These are phyloP conservation scores for Flexamia atlantica DNA, from an alignment of 2,888 invertebrate species.

Conservation along the genomic window DNA sequence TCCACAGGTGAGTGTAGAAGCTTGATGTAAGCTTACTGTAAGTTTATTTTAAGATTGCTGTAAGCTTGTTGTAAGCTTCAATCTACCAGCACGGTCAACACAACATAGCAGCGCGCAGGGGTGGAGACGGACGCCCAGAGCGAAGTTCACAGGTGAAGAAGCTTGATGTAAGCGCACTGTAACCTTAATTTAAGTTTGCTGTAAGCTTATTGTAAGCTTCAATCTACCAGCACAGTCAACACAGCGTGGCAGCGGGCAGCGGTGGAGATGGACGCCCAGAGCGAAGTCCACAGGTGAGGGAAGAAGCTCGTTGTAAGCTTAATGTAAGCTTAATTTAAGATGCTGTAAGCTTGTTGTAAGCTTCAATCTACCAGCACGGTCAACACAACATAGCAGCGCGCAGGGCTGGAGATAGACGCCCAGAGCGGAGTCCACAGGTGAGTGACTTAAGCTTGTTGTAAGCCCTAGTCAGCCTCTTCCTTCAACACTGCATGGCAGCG, in stretches of 20 bases:
- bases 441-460: no score
- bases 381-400: conserved; percentile 94
- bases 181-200: no score
- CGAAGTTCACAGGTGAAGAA: conserved; percentile 90
- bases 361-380: conserved; percentile 80
- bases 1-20: conserved; percentile 87
- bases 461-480: conserved; percentile 77
- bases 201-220: no score
- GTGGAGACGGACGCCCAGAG: conserved; percentile 95
- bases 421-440: conserved; percentile 93
- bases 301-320: no score
- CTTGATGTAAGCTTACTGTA: no score
- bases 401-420: conserved; percentile 94
- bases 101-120: conserved; percentile 95
- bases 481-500: conserved; percentile 95
- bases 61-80: no score
- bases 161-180: no score
- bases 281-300: conserved; percentile 89
- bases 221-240: conserved; percentile 81
- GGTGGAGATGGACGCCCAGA: conserved; percentile 94
- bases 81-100: conserved; percentile 82
- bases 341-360: no score
- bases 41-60: no score
- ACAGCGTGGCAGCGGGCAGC: conserved; percentile 96
- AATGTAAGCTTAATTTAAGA: no score